These are phyloP conservation scores for Hofmannophila pseudospretella DNA, from an alignment of 2,888 invertebrate genomes.

Conservation along the genomic window DNA sequence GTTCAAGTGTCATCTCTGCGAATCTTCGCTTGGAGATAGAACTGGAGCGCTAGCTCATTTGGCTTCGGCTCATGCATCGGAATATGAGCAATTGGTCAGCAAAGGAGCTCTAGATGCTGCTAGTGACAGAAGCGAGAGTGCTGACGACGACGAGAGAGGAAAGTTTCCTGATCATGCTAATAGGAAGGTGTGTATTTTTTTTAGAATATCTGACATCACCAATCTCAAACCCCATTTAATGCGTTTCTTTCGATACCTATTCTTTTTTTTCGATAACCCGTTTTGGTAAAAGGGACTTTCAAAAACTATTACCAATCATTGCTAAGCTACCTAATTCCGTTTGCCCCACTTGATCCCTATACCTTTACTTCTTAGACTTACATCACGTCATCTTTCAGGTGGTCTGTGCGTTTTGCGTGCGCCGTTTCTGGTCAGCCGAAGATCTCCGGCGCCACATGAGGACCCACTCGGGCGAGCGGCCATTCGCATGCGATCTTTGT, in stretches of 20 bases:
- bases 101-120: conserved; percentile 83
- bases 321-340: no score
- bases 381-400: no score
- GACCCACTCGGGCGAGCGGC: conserved; percentile 94
- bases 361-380: no score
- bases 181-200: conserved; percentile 80
- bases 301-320: no score
- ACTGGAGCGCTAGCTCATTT: conserved; percentile 90
- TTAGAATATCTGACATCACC: no score
- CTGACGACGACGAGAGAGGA: conserved; percentile 82
- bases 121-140: conserved; percentile 81
- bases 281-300: no score
- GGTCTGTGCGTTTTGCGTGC: conserved; percentile 94
- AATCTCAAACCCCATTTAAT: no score
- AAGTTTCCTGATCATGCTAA: conserved; percentile 93
- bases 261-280: no score
- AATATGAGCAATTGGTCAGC: conserved; percentile 88
- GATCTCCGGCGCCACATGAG: conserved; percentile 95
- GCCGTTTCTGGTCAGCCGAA: conserved; percentile 96
- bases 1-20: conserved; percentile 96
- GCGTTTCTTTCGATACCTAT: no score
- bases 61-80: conserved; percentile 83
- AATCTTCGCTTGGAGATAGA: conserved; percentile 88
- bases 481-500: conserved; percentile 95
- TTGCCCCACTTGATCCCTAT: no score